Conservation (phyloP, 2,113 vertebrate genomes). For the Dasyurus viverrinus region DNA sequence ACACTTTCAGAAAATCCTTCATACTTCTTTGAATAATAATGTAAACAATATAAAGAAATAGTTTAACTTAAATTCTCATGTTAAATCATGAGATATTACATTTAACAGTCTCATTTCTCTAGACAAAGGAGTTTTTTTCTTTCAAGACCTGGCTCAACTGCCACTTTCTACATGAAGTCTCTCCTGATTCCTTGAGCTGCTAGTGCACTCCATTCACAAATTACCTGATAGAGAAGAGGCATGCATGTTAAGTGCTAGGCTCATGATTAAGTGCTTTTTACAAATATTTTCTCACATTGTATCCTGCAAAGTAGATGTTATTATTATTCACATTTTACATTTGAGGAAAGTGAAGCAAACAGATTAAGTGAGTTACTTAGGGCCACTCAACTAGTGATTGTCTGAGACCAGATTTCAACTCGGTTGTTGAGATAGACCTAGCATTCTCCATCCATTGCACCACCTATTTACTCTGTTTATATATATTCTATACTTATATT, state of each 20-base stretch:
- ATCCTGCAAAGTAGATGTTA: background rate
- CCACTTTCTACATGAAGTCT: background rate
- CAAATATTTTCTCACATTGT: background rate
- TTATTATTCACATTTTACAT: background rate
- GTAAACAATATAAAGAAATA: conserved; percentile 29
- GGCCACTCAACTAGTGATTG: background rate
- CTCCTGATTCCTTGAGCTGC: background rate
- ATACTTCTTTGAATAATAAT: background rate
- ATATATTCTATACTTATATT: background rate
- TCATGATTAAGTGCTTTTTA: background rate
- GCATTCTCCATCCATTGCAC: background rate
- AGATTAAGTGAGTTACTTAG: background rate
- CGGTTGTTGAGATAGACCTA: background rate
- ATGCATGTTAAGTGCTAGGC: background rate
- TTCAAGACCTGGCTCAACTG: background rate
- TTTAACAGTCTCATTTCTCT: background rate
- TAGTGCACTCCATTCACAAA: background rate
- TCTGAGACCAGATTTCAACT: background rate
- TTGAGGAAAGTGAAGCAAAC: background rate
- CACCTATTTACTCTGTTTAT: background rate
- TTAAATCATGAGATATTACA: background rate
- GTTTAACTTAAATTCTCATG: background rate
- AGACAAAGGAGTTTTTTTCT: background rate
- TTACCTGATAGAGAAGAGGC: background rate
- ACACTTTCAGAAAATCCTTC: background rate